Evolutionary conservation across 2,888 invertebrate species (phyloP).

Genomic region (Drosophila helvetica): DNA sequence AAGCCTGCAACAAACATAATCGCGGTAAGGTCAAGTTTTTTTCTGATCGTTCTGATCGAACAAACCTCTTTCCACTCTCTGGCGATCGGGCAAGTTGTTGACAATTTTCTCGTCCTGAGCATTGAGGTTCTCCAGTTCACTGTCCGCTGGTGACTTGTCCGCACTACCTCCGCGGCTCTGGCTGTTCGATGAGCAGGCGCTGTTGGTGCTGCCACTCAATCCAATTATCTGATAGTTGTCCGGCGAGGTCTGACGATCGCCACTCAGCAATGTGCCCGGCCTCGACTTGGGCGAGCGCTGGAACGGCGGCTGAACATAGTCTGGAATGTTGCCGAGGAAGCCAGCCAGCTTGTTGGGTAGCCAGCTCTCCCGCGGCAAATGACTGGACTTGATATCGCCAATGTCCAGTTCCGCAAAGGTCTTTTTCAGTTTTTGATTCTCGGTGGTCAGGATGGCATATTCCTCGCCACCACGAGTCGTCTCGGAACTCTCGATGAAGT

Average conservation of each 20-base stretch:
- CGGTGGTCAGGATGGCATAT: constrained; percentile 89
- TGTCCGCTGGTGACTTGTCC: constrained; percentile 87
- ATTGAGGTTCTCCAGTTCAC: constrained; percentile 85
- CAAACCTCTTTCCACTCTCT: constrained; percentile 74
- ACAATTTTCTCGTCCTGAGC: constrained; percentile 78
- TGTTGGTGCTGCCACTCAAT: constrained; percentile 68
- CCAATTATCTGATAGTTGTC: constrained; percentile 82
- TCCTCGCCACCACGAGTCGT: constrained; percentile 86
- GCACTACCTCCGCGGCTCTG: constrained; percentile 74
- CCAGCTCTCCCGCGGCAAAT: constrained; percentile 80
- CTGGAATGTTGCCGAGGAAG: constrained; percentile 82
- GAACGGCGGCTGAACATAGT: constrained; percentile 80
- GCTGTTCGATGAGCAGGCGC: constrained; percentile 67
- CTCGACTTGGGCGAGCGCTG: constrained; percentile 72
- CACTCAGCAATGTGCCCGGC: constrained; percentile 54
- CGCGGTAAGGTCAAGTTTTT: not conserved
- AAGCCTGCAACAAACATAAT: constrained; percentile 84
- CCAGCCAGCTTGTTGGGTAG: constrained; percentile 81
- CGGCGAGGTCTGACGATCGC: constrained; percentile 63
- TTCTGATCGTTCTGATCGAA: constrained; percentile 13
- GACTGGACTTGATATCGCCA: constrained; percentile 82
- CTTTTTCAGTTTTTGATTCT: constrained; percentile 89
- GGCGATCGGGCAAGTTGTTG: constrained; percentile 79
- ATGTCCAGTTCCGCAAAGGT: constrained; percentile 95
- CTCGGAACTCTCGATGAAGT: constrained; percentile 83